A percentile compares a stretch with the other conserved stretches of the same genome.
Conservation (phyloP, 2,113 vertebrate species). For the Stigmatopora argus region DNA sequence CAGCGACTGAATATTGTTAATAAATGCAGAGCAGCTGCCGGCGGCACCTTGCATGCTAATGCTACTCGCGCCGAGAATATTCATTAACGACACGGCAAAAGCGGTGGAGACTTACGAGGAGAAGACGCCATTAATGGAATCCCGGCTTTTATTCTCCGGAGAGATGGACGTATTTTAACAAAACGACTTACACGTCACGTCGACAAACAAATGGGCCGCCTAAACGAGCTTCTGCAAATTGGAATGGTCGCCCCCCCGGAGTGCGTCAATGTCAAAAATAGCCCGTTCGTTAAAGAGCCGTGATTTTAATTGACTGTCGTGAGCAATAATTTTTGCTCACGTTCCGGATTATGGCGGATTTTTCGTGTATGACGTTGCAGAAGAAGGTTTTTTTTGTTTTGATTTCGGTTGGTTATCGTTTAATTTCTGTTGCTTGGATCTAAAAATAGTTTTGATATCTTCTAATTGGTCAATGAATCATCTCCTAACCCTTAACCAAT, state of each 20-base stretch:
- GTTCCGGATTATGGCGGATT: neutral
- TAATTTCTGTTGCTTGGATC: too few species aligned
- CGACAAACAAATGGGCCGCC: neutral
- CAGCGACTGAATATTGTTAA: constrained; percentile 36
- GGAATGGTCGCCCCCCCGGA: neutral
- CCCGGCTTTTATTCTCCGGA: constrained; percentile 1
- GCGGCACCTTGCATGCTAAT: constrained; percentile 53
- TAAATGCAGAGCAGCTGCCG: constrained; percentile 47
- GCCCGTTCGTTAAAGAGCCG: neutral
- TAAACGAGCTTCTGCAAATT: neutral
- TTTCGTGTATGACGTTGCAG: neutral
- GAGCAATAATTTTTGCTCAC: neutral
- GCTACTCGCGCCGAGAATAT: constrained; percentile 32
- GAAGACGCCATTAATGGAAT: constrained; percentile 22
- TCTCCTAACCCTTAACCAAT: too few species aligned
- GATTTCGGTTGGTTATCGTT: too few species aligned
- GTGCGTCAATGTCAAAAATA: neutral
- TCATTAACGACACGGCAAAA: constrained; percentile 36
- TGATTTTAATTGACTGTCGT: constrained; percentile 23
- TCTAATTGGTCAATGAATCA: too few species aligned
- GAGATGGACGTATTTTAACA: constrained; percentile 21
- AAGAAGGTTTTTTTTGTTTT: too few species aligned
- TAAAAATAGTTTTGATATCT: too few species aligned
- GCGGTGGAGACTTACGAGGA: constrained; percentile 32
- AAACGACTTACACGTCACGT: neutral